Conservation (phyloP, 2,113 vertebrate species). For the Polypterus bichir region DNA sequence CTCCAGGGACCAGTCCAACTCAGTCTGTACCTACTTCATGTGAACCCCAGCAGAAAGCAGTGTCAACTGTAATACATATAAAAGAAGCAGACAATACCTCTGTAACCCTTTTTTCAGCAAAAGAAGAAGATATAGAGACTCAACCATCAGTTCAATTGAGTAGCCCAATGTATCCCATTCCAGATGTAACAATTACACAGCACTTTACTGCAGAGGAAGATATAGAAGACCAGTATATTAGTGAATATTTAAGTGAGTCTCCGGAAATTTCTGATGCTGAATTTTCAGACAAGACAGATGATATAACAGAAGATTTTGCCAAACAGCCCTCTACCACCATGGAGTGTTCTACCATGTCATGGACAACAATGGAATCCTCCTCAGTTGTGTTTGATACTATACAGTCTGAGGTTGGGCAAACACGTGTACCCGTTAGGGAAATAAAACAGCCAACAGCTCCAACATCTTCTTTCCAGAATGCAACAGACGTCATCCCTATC, state of each 20-base stretch:
- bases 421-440: no score
- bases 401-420: no score
- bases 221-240: constrained; percentile 71
- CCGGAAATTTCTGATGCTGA: constrained; percentile 36
- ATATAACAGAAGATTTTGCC: constrained; percentile 26
- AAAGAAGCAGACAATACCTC: no score
- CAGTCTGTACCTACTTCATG: constrained; percentile 42
- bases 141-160: constrained; percentile 28
- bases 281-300: constrained; percentile 28
- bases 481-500: constrained; percentile 16
- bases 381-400: no score
- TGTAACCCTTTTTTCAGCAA: constrained; percentile 30
- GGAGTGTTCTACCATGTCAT: no score
- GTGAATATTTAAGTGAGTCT: constrained; percentile 58
- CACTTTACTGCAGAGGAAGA: constrained; percentile 88
- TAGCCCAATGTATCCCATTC: constrained; percentile 75
- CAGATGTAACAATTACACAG: constrained; percentile 93
- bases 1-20: constrained; percentile 71
- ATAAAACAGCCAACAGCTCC: constrained; percentile 29
- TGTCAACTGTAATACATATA: no score
- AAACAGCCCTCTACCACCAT: constrained; percentile 8
- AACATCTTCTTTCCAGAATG: constrained; percentile 30
- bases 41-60: constrained; percentile 17
- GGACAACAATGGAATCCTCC: no score
- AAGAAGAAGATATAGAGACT: no score